phyloP scores from a whole-genome alignment of 1,140 invertebrate species.

The Hyles vespertilio region DNA sequence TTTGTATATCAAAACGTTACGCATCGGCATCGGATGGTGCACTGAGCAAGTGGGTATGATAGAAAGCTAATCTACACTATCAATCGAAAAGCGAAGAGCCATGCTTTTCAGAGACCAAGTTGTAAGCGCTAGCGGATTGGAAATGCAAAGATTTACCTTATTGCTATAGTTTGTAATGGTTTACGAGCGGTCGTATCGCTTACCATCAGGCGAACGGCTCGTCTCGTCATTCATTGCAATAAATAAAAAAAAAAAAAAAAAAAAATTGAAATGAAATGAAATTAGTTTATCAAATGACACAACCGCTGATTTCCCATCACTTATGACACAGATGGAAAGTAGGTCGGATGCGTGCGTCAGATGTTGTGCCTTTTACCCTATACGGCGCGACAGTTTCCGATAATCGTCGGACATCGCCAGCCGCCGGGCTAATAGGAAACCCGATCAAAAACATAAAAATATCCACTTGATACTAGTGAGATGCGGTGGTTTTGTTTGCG shows the following conservation, averaged over 20 bases:
- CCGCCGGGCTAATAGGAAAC: no score
- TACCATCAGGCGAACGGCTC: no score
- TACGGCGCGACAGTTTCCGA: slow-evolving; percentile 50
- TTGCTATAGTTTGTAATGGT: no score
- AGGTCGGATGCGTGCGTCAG: slow-evolving; percentile 48
- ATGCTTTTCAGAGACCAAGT: slow-evolving; percentile 4
- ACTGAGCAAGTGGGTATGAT: slow-evolving; percentile 19
- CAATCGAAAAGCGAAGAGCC: slow-evolving; percentile 16
- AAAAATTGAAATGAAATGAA: no score
- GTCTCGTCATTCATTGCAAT: no score
- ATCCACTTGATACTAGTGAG: no score
- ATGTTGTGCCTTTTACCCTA: slow-evolving; percentile 48
- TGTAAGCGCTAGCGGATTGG: slow-evolving; percentile 1
- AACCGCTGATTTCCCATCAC: neutral
- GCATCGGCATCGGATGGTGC: slow-evolving; percentile 9
- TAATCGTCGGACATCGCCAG: slow-evolving; percentile 5
- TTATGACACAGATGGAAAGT: slow-evolving; percentile 42
- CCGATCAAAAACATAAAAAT: no score
- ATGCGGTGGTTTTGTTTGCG: no score
- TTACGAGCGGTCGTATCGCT: no score
- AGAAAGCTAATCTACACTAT: slow-evolving; percentile 30
- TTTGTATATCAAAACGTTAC: slow-evolving; percentile 3
- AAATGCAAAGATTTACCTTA: no score
- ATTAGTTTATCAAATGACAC: neutral
- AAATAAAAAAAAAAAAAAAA: no score